A percentile compares a stretch with the other conserved stretches of the same genome.
These are phyloP conservation scores for Trichonephila inaurata DNA, from an alignment of 1,140 invertebrate species.

Conservation along the genomic window DNA sequence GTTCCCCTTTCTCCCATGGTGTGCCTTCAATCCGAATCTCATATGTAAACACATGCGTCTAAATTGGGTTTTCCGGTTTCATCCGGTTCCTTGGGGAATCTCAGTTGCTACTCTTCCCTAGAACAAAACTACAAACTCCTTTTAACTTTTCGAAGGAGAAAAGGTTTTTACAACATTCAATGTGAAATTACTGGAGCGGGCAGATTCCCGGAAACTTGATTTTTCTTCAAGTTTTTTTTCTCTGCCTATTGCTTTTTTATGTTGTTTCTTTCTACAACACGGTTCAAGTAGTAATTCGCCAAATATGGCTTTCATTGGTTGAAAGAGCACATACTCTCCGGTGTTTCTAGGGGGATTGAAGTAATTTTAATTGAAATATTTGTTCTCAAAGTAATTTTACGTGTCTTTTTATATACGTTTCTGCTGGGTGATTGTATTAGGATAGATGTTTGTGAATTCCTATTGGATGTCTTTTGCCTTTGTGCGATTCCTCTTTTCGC, in stretches of 20 bases:
- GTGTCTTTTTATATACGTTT: slow-evolving; percentile 3
- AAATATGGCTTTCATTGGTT: slow-evolving; percentile 18
- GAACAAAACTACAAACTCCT: slow-evolving; percentile 64
- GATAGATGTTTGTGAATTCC: slow-evolving; percentile 6
- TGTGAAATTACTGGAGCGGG: slow-evolving; percentile 38
- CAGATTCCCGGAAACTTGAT: slow-evolving; percentile 23
- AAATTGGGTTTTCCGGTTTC: slow-evolving; percentile 64
- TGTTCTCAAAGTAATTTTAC: slow-evolving; percentile 23
- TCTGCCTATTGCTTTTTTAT: not conserved
- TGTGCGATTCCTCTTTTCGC: not conserved
- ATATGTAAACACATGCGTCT: slow-evolving; percentile 66
- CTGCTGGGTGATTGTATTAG: not conserved
- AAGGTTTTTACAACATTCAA: slow-evolving; percentile 44
- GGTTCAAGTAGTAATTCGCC: not conserved
- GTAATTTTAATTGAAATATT: slow-evolving; percentile 50
- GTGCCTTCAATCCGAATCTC: slow-evolving; percentile 51
- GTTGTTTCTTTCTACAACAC: not conserved
- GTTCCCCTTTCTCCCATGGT: slow-evolving; percentile 27
- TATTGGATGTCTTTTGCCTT: not conserved
- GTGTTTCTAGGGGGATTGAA: not conserved
- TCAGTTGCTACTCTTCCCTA: slow-evolving; percentile 4
- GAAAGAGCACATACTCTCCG: slow-evolving; percentile 2
- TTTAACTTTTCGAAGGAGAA: slow-evolving; percentile 38
- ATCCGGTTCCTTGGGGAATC: not conserved
- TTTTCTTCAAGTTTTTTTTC: not conserved